phyloP scores from a whole-genome alignment of 2,113 vertebrate species.

The Ameiurus melas region DNA sequence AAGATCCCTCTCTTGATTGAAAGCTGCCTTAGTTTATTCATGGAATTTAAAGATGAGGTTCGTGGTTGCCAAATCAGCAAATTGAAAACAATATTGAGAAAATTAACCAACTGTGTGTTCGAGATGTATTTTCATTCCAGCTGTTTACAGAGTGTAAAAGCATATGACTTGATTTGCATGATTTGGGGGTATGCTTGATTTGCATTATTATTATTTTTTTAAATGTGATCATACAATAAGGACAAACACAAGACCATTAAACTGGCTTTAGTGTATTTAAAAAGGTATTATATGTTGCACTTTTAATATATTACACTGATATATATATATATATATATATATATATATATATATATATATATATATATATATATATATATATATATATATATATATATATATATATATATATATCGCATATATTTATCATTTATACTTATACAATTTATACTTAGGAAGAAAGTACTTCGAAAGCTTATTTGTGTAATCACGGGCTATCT shows the following conservation, averaged over 20 bases:
- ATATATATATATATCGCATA: too few relatives aligned
- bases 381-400: too few relatives aligned
- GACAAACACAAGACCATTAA: neutral
- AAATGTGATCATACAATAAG: neutral
- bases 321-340: too few relatives aligned
- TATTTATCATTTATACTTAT: neutral
- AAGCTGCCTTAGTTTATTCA: slow-evolving; percentile 64
- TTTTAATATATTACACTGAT: too few relatives aligned
- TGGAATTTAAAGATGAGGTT: slow-evolving; percentile 56
- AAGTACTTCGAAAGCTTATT: neutral
- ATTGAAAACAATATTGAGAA: slow-evolving; percentile 11
- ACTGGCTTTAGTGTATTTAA: neutral
- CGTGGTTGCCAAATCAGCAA: slow-evolving; percentile 59
- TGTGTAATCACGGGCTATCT: neutral
- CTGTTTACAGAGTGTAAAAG: neutral
- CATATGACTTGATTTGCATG: neutral
- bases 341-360: too few relatives aligned
- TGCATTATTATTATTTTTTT: neutral
- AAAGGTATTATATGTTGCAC: neutral
- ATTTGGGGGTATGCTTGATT: neutral
- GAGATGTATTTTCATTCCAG: neutral
- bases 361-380: too few relatives aligned
- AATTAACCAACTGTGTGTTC: neutral
- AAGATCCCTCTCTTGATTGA: slow-evolving; percentile 51
- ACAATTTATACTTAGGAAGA: neutral